phyloP scores from a whole-genome alignment of 2,113 vertebrate species.

The Protomyctophum bolini region DNA sequence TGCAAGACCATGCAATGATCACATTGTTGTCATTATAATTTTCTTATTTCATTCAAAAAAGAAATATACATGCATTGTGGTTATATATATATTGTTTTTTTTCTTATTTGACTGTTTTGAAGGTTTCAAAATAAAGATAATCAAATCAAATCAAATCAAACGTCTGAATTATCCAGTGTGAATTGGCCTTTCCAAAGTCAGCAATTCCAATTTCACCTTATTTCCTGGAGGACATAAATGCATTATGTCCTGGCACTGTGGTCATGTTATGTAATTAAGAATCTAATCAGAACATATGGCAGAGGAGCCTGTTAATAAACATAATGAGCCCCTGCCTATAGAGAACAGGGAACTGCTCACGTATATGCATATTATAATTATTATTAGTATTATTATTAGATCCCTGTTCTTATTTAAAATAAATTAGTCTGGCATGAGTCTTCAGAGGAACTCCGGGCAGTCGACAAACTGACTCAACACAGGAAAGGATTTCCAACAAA shows the following conservation, averaged over 20 bases:
- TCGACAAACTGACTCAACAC: not conserved
- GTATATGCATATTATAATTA: conserved; percentile 42
- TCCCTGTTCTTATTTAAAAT: conserved; percentile 56
- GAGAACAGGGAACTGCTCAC: conserved; percentile 66
- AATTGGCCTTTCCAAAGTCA: conserved; percentile 23
- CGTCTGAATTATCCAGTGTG: not conserved
- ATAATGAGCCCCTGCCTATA: conserved; percentile 70
- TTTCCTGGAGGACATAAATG: conserved; percentile 54
- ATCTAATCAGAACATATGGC: conserved; percentile 77
- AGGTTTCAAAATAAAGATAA: too few relatives aligned
- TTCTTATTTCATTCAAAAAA: too few relatives aligned
- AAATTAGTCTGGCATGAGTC: not conserved
- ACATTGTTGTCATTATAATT: too few relatives aligned
- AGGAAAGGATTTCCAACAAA: too few relatives aligned
- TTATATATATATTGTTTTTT: too few relatives aligned
- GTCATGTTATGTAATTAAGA: conserved; percentile 77
- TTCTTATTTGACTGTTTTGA: too few relatives aligned
- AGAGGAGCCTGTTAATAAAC: conserved; percentile 75
- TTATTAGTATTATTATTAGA: conserved; percentile 55
- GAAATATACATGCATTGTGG: too few relatives aligned
- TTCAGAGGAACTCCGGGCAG: not conserved
- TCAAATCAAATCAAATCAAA: too few relatives aligned
- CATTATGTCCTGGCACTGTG: conserved; percentile 53
- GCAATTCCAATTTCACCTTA: conserved; percentile 50
- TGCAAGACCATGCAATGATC: too few relatives aligned